These are phyloP conservation scores for Dicrurus megarhynchus DNA, from an alignment of 2,113 vertebrate species.

Conservation along the genomic window DNA sequence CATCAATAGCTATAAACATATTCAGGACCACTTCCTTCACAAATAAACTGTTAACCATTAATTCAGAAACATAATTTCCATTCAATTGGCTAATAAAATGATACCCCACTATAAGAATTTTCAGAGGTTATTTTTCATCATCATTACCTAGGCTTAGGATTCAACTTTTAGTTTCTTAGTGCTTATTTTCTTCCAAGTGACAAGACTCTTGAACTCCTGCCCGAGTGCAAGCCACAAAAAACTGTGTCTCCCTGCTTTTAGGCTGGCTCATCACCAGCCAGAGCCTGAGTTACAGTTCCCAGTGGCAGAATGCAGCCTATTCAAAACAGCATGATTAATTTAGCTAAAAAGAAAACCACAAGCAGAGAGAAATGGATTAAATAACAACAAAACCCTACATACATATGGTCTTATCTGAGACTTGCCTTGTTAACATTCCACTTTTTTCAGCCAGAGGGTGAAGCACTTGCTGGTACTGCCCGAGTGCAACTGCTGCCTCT, in stretches of 20 bases:
- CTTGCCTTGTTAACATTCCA: constrained; percentile 60
- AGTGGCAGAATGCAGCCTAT: constrained; percentile 27
- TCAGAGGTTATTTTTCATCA: neutral
- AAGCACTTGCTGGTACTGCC: constrained; percentile 11
- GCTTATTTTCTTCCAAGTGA: neutral
- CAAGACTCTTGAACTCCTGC: neutral
- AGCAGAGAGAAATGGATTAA: constrained; percentile 61
- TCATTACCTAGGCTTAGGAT: neutral
- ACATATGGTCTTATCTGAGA: constrained; percentile 40
- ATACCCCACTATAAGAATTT: neutral
- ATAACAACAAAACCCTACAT: constrained; percentile 41
- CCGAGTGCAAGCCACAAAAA: neutral
- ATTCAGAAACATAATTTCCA: neutral
- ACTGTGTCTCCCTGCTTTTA: neutral
- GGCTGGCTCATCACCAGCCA: constrained; percentile 24
- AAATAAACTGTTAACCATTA: neutral
- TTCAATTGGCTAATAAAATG: neutral
- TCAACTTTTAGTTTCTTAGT: neutral
- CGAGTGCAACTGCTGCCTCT: neutral
- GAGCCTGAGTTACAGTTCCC: neutral
- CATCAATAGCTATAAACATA: neutral
- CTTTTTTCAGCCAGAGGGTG: constrained; percentile 24
- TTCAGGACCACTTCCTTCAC: neutral
- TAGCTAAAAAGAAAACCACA: constrained; percentile 44
- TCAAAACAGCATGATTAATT: constrained; percentile 51